A percentile compares a stretch with the other conserved stretches of the same genome.
phyloP scores from a whole-genome alignment of 2,888 invertebrate genomes.

The Chelonus formosanus region DNA sequence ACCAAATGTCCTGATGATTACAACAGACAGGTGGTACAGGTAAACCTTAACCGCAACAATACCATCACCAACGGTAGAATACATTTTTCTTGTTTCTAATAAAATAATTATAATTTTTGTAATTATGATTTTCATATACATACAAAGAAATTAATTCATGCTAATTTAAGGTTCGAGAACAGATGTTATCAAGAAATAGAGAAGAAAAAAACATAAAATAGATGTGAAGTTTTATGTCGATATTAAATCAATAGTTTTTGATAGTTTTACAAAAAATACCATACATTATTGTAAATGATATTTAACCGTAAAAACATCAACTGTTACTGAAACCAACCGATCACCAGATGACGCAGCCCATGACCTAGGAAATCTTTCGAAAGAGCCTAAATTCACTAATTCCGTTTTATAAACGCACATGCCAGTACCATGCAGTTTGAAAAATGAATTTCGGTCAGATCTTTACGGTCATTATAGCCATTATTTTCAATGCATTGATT shows the following conservation, averaged over 20 bases:
- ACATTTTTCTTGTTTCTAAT: constrained; percentile 11
- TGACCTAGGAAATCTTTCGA: constrained; percentile 54
- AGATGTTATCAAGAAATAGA: no score
- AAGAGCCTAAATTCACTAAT: constrained; percentile 22
- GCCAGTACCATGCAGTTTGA: constrained; percentile 30
- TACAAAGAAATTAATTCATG: neutral
- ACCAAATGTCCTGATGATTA: constrained; percentile 24
- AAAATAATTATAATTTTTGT: neutral
- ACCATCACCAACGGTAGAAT: neutral
- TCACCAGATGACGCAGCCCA: constrained; percentile 54
- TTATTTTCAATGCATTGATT: constrained; percentile 25
- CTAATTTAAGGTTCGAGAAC: no score
- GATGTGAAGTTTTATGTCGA: no score
- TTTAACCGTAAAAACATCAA: no score
- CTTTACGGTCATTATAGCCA: constrained; percentile 26
- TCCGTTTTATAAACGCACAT: constrained; percentile 16
- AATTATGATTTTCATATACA: no score
- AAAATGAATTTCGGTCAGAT: constrained; percentile 38
- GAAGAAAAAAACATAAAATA: no score
- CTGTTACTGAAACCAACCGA: constrained; percentile 1
- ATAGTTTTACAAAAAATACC: no score
- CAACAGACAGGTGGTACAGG: constrained; percentile 35
- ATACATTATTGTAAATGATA: no score
- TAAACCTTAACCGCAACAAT: constrained; percentile 28
- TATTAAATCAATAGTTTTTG: no score